A percentile compares a stretch with the other conserved stretches of the same genome.
phyloP scores from a whole-genome alignment of 2,113 vertebrate species.

The Ardeotis arabs region DNA sequence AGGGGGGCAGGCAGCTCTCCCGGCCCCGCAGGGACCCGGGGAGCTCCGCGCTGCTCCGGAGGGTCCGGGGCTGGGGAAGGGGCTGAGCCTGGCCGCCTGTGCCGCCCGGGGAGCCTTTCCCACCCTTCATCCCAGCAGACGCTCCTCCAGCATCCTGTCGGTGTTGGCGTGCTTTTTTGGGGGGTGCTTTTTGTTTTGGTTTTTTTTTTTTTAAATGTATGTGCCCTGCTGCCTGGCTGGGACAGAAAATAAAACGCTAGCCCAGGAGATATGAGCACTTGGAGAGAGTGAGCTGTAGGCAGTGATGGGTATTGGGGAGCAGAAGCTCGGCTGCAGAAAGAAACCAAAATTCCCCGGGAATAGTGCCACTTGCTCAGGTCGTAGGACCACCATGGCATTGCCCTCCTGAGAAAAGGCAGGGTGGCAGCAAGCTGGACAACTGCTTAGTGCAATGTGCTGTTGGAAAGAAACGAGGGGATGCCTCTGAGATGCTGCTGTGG shows the following conservation, averaged over 20 bases:
- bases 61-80: accelerated
- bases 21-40: background rate
- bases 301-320: background rate
- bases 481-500: background rate
- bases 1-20: too few species aligned
- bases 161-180: background rate
- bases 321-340: background rate
- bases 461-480: background rate
- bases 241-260: background rate
- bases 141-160: background rate
- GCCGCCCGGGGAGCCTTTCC: too few species aligned
- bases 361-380: background rate
- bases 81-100: accelerated
- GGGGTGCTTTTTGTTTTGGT: background rate
- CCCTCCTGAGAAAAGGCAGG: background rate
- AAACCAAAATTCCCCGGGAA: accelerated
- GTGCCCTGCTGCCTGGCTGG: accelerated
- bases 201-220: background rate
- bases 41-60: background rate
- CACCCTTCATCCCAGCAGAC: background rate
- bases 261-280: accelerated
- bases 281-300: accelerated
- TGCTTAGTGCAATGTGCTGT: background rate
- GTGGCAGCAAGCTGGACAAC: background rate
- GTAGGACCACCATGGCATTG: background rate